A percentile compares a stretch with the other conserved stretches of the same genome.
phyloP scores from a whole-genome alignment of 1,140 invertebrate genomes.

The Bombus turneri region DNA sequence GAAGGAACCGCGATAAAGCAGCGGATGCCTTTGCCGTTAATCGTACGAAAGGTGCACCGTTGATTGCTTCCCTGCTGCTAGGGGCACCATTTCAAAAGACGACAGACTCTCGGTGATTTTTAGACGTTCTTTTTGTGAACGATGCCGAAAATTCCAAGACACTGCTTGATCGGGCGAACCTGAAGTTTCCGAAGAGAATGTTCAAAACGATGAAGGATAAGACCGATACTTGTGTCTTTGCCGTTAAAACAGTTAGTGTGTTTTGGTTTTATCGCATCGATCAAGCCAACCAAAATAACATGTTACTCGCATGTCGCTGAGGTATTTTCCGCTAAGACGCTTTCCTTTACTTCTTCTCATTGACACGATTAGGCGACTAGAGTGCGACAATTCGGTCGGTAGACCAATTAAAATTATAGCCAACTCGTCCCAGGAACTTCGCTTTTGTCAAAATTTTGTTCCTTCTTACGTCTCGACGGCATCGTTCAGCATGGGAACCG shows the following conservation, averaged over 20 bases:
- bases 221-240: too few species aligned
- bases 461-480: neutral
- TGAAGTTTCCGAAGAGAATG: neutral
- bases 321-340: neutral
- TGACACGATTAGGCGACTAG: too few species aligned
- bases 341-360: neutral
- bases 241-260: too few species aligned
- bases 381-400: too few species aligned
- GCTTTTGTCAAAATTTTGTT: neutral
- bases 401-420: neutral
- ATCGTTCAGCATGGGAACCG: neutral
- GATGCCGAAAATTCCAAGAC: neutral
- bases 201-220: too few species aligned
- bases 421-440: too few species aligned
- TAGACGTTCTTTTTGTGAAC: neutral
- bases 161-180: neutral
- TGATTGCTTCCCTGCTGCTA: slow-evolving; percentile 15
- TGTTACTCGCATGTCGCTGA: neutral
- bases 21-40: slow-evolving; percentile 19
- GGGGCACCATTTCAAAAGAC: neutral
- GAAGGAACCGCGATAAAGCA: slow-evolving; percentile 54
- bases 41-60: slow-evolving; percentile 29
- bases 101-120: neutral
- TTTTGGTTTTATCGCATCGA: too few species aligned
- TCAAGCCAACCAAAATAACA: too few species aligned